Conservation (phyloP, 2,888 invertebrate genomes). For the Sclerodermus sp. region DNA sequence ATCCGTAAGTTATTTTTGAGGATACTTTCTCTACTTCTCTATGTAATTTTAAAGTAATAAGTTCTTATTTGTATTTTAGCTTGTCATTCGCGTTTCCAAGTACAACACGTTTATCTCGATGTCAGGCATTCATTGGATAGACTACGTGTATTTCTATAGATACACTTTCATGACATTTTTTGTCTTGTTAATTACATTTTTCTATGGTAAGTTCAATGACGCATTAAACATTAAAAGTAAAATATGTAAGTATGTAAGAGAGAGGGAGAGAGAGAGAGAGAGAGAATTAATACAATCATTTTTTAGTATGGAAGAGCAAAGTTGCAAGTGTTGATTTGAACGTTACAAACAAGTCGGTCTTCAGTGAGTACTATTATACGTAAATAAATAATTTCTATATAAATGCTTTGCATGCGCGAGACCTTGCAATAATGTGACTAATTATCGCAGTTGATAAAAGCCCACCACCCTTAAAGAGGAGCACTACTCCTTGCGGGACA, state of each 20-base stretch:
- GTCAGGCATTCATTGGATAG: slow-evolving; percentile 49
- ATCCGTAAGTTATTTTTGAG: slow-evolving; percentile 39
- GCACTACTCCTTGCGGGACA: slow-evolving; percentile 31
- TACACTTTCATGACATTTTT: slow-evolving; percentile 48
- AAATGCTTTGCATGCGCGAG: too few species aligned
- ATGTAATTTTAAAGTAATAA: not conserved
- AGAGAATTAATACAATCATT: too few species aligned
- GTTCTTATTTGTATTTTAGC: slow-evolving; percentile 30
- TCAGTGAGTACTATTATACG: slow-evolving; percentile 36
- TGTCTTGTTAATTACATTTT: slow-evolving; percentile 42
- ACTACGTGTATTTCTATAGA: slow-evolving; percentile 48
- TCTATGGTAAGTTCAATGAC: slow-evolving; percentile 52
- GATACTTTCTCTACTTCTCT: not conserved
- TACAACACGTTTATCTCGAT: slow-evolving; percentile 43
- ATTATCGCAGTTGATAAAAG: slow-evolving; percentile 43
- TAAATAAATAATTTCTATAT: slow-evolving; percentile 1
- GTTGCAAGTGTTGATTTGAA: slow-evolving; percentile 44
- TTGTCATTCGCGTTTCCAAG: slow-evolving; percentile 46
- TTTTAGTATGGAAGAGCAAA: slow-evolving; percentile 50
- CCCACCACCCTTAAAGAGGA: slow-evolving; percentile 46
- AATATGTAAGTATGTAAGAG: slow-evolving; percentile 5
- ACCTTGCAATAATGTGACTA: not conserved
- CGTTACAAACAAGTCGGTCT: slow-evolving; percentile 46
- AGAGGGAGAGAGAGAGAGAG: too few species aligned
- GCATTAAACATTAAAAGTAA: too few species aligned